phyloP scores from a whole-genome alignment of 2,797 vertebrate species.

The Sphaeramia orbicularis region DNA sequence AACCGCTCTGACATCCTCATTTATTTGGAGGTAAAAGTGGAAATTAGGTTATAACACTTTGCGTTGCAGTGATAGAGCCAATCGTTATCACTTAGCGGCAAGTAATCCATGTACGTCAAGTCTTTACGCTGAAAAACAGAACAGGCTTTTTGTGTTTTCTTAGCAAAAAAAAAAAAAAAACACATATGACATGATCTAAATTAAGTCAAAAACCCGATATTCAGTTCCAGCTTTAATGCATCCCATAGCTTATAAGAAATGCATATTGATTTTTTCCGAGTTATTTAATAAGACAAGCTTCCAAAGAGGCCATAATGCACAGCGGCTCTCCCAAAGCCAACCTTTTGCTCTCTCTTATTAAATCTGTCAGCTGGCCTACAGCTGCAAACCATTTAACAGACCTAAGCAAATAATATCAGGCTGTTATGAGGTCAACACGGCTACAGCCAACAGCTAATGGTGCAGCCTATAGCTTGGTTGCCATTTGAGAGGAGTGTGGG shows the following conservation, averaged over 20 bases:
- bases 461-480: constrained; percentile 43
- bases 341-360: constrained; percentile 36
- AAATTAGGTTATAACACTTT: not conserved
- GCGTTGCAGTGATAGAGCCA: not conserved
- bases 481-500: constrained; percentile 38
- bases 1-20: constrained; percentile 10
- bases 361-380: constrained; percentile 48
- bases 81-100: not conserved
- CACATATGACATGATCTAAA: constrained; percentile 17
- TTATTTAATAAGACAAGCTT: constrained; percentile 51
- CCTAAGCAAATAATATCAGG: constrained; percentile 66
- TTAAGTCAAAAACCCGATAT: not conserved
- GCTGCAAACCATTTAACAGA: constrained; percentile 64
- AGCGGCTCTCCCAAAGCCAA: constrained; percentile 4
- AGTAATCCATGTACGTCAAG: not conserved
- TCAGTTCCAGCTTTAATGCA: constrained; percentile 8
- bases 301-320: constrained; percentile 32
- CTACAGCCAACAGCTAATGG: constrained; percentile 40
- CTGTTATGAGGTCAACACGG: constrained; percentile 45
- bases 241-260: constrained; percentile 1
- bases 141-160: not conserved
- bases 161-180: too few species aligned
- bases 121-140: not conserved
- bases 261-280: constrained; percentile 49
- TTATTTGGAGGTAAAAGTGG: not conserved